Percentiles rank a stretch among this genome's conserved stretches.
Evolutionary conservation across 2,888 invertebrate genomes (phyloP).

Genomic region (Cylindroiulus punctatus): DNA sequence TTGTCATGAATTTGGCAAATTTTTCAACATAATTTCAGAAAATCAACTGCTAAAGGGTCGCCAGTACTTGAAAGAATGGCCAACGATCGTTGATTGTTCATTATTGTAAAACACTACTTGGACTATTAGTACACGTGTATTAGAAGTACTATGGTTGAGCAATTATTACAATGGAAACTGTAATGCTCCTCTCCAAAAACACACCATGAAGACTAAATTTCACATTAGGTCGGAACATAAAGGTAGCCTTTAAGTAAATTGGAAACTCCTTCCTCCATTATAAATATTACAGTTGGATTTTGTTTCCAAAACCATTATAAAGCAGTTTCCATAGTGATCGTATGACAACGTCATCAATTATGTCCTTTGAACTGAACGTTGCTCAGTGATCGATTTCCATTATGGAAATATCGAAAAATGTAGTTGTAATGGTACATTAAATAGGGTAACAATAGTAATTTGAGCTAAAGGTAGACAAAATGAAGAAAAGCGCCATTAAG

Average conservation of each 20-base stretch:
- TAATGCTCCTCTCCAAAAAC: not conserved
- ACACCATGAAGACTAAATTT: not conserved
- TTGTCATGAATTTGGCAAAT: not conserved
- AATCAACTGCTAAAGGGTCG: no score
- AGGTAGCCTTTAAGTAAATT: not conserved
- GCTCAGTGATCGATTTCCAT: not conserved
- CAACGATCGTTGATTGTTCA: not conserved
- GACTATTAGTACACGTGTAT: not conserved
- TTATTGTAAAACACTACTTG: not conserved
- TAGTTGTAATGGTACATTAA: not conserved
- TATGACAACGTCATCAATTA: not conserved
- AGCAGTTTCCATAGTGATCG: slow-evolving; percentile 39
- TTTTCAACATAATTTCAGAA: no score
- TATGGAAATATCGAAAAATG: not conserved
- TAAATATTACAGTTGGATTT: not conserved
- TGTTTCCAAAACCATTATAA: not conserved
- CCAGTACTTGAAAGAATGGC: not conserved
- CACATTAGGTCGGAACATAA: not conserved
- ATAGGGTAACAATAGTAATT: not conserved
- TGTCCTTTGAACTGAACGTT: slow-evolving; percentile 30
- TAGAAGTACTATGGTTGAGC: not conserved
- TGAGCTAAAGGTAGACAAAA: not conserved
- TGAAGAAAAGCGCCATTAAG: not conserved
- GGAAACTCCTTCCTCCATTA: not conserved
- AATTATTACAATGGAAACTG: not conserved